phyloP scores from a whole-genome alignment of 1,140 invertebrate genomes.

The Lepeophtheirus salmonis region DNA sequence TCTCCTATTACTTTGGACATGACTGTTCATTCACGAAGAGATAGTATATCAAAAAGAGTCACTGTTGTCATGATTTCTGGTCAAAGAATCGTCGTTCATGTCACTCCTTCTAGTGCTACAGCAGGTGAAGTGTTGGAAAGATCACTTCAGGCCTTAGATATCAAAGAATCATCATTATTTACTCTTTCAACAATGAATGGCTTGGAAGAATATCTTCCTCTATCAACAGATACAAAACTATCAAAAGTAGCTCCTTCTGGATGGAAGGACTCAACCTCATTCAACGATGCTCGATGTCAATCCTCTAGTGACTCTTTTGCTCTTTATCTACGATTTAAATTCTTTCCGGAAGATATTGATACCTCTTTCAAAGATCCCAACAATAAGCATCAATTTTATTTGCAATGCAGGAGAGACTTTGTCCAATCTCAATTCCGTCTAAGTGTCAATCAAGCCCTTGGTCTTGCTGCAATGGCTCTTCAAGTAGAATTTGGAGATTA shows the following conservation, averaged over 20 bases:
- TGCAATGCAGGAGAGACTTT: slow-evolving; percentile 5
- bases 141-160: background rate
- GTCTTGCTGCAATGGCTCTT: slow-evolving; percentile 8
- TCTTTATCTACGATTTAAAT: slow-evolving; percentile 11
- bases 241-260: background rate
- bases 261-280: slow-evolving; percentile 4
- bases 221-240: slow-evolving; percentile 8
- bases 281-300: background rate
- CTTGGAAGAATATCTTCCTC: background rate
- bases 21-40: slow-evolving; percentile 7
- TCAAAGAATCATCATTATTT: slow-evolving; percentile 4
- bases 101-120: background rate
- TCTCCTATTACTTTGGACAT: slow-evolving; percentile 2
- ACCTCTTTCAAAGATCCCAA: slow-evolving; percentile 6
- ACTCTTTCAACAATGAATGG: background rate
- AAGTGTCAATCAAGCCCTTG: background rate
- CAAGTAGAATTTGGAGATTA: slow-evolving; percentile 12
- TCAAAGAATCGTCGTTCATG: slow-evolving; percentile 4
- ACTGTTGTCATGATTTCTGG: slow-evolving; percentile 1
- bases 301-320: background rate
- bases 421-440: slow-evolving; percentile 2
- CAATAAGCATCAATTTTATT: slow-evolving; percentile 13
- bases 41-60: background rate
- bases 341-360: slow-evolving; percentile 3
- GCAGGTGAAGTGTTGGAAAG: slow-evolving; percentile 3